Evolutionary conservation across 2,113 vertebrate species (phyloP).

Genomic region (Laterallus jamaicensis): DNA sequence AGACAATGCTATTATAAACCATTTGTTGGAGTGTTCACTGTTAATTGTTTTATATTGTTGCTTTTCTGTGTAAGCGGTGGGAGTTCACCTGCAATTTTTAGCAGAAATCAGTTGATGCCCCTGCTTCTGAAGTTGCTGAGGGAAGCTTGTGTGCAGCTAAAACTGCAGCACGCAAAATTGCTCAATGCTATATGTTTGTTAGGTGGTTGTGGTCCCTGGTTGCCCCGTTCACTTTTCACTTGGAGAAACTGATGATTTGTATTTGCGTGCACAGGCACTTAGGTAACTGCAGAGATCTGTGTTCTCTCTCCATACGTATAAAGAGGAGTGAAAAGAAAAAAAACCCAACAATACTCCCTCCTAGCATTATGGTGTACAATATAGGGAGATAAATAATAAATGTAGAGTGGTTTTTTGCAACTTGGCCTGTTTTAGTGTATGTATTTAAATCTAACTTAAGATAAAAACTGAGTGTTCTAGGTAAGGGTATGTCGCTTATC

Average conservation of each 20-base stretch:
- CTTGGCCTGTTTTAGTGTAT: background rate
- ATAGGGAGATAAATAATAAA: background rate
- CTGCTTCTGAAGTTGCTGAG: background rate
- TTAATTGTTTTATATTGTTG: background rate
- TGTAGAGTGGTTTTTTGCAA: background rate
- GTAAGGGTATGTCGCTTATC: background rate
- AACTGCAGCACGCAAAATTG: background rate
- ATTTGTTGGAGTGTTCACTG: background rate
- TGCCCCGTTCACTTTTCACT: background rate
- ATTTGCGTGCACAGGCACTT: background rate
- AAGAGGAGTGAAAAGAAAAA: background rate
- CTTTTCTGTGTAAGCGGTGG: background rate
- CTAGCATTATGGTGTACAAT: background rate
- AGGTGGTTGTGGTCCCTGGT: background rate
- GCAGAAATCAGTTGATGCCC: background rate
- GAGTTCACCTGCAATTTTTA: background rate
- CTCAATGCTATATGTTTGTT: background rate
- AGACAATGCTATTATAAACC: background rate
- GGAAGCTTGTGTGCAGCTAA: background rate
- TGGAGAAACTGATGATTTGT: background rate
- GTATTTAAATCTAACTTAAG: background rate
- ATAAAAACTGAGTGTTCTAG: background rate
- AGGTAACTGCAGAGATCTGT: background rate
- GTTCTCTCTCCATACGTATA: background rate
- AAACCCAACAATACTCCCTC: background rate